phyloP scores from a whole-genome alignment of 2,888 invertebrate genomes.

The Oscheius sp. region DNA sequence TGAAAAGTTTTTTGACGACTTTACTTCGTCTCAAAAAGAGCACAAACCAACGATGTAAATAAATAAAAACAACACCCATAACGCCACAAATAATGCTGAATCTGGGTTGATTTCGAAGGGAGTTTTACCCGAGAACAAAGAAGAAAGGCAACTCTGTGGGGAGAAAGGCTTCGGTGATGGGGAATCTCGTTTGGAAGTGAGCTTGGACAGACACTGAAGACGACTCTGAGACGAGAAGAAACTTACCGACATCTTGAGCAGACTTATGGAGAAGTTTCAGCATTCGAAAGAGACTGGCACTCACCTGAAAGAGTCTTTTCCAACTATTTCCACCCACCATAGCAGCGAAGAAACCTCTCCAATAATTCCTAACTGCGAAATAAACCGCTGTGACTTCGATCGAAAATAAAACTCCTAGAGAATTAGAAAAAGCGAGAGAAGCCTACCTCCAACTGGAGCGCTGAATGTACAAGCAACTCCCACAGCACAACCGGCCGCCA shows the following conservation, averaged over 20 bases:
- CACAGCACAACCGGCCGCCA: constrained; percentile 96
- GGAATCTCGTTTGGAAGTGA: constrained; percentile 80
- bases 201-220: constrained; percentile 87
- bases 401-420: constrained; percentile 88
- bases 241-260: not conserved
- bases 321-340: no score
- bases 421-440: not conserved
- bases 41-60: constrained; percentile 59
- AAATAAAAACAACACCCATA: constrained; percentile 61
- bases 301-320: no score
- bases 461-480: constrained; percentile 93
- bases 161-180: constrained; percentile 88
- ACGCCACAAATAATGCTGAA: constrained; percentile 63
- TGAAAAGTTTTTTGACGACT: constrained; percentile 62
- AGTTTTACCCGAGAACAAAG: constrained; percentile 83
- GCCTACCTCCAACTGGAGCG: constrained; percentile 87
- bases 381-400: constrained; percentile 99
- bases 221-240: not conserved
- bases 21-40: constrained; percentile 62
- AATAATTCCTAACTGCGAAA: constrained; percentile 96
- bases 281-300: constrained; percentile 78
- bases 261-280: constrained; percentile 10
- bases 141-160: constrained; percentile 94
- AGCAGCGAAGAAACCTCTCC: constrained; percentile 97
- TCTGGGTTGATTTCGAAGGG: not conserved